Base-by-base conservation (phyloP, 53 echinoderm and acorn worm genomes). In the Luidia sarsii region DNA sequence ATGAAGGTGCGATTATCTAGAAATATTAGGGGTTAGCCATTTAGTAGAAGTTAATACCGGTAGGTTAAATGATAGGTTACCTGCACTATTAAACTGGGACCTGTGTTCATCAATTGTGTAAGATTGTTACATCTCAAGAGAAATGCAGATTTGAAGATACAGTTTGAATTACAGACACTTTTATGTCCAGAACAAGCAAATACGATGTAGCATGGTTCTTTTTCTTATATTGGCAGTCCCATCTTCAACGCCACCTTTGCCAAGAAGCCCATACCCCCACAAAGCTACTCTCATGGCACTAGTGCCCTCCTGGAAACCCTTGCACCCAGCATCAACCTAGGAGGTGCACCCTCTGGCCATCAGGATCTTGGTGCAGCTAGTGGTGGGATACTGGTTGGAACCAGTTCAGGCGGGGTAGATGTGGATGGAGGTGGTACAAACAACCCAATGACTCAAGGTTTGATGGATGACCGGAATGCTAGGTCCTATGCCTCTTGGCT, bases 211-310 rank as follows among this genome's bases (percentile, higher is more conserved):
- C 7, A 7, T 24, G 8, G 2, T n/a, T n/a, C n/a, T n/a, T n/a
- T n/a, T n/a, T n/a, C n/a, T n/a, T n/a, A 53, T 57, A 22, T 50
- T 10, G 64, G 7, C 88, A 95, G 96, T 62, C 96, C 96, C 28
- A 92, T 95, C 60, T 95, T 95, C 73, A 95, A 91, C 53, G 96
- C 96, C 36, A 86, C 92, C 13, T 95, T 95, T 82, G 92, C 92
- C 75, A 86, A 91, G 64, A 89, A 94, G 71, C 85, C 85, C 27
- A 81, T 75, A 9, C 45, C 90, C 45, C 87, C 87, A 19, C 85
- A 82, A 39, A 39, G 68, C 64, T 67, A 62, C 1, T 48, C 37
- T 23, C 48, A 60, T 0, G 68, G 43, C 49, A 52, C 79, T 0
- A 79, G 45, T 22, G 33, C 30, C 43, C 61, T 83, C 25, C 71